Conservation (phyloP, 2,113 vertebrate species). For the Regulus satrapa region DNA sequence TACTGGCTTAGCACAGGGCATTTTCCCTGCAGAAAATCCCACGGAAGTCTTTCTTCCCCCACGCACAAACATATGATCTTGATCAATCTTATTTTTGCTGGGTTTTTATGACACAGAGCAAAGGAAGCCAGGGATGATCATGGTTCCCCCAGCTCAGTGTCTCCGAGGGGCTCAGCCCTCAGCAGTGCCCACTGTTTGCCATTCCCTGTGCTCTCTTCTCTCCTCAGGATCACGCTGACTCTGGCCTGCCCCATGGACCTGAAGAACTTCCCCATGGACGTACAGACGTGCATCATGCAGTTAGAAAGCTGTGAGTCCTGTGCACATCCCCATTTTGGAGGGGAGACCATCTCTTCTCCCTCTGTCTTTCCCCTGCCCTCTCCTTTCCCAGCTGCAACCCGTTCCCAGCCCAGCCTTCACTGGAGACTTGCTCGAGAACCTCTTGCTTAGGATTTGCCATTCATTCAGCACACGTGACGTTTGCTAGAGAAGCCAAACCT, state of each 20-base stretch:
- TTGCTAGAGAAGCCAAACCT: neutral
- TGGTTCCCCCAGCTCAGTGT: neutral
- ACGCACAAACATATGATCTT: neutral
- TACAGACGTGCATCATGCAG: conserved; percentile 99
- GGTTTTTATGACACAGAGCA: fast-evolving
- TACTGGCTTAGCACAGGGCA: neutral
- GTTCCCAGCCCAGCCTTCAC: neutral
- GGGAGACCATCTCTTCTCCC: neutral
- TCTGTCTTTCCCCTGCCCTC: neutral
- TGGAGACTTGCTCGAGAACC: neutral
- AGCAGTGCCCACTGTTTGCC: neutral
- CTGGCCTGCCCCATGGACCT: conserved; percentile 98
- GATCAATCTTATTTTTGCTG: neutral
- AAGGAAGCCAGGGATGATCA: neutral
- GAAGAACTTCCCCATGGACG: conserved; percentile 99
- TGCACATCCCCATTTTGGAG: neutral
- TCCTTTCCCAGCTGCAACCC: neutral
- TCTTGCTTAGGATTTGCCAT: neutral
- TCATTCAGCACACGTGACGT: neutral
- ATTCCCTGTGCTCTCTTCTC: conserved; percentile 5
- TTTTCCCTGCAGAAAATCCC: neutral
- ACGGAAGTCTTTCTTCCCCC: neutral
- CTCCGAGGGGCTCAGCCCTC: neutral
- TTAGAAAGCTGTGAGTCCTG: conserved; percentile 95
- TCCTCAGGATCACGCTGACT: conserved; percentile 89